phyloP scores from a whole-genome alignment of 1,140 invertebrate genomes.

The Sitodiplosis mosellana region DNA sequence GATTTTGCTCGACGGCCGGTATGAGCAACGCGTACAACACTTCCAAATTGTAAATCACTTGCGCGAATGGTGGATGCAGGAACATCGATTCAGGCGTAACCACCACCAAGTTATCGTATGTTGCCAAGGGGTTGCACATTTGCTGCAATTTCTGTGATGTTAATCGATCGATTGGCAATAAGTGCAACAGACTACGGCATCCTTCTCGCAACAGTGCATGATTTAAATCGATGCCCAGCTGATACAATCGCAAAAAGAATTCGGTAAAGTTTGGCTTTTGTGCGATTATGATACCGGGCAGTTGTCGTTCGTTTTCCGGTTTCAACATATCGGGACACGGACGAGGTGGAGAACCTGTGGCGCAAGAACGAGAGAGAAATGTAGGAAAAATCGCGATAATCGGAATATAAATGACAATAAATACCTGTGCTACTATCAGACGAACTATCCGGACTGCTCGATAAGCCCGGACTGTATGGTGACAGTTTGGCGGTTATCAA shows the following conservation, averaged over 20 bases:
- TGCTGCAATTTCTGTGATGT: slow-evolving; percentile 46
- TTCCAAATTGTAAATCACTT: slow-evolving; percentile 57
- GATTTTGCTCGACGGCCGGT: slow-evolving; percentile 70
- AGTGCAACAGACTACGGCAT: slow-evolving; percentile 66
- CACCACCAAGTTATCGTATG: neutral
- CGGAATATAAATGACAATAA: slow-evolving; percentile 1
- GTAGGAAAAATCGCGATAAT: neutral
- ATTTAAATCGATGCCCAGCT: slow-evolving; percentile 64
- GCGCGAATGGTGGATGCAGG: slow-evolving; percentile 51
- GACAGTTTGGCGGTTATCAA: slow-evolving; percentile 76
- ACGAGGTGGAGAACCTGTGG: slow-evolving; percentile 60
- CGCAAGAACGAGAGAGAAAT: neutral
- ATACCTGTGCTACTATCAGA: slow-evolving; percentile 29
- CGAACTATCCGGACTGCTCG: slow-evolving; percentile 56
- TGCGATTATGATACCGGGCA: slow-evolving; percentile 77
- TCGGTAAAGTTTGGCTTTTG: slow-evolving; percentile 61
- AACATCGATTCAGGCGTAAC: slow-evolving; percentile 50
- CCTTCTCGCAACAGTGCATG: slow-evolving; percentile 67
- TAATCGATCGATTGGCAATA: slow-evolving; percentile 72
- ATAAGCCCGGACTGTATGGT: slow-evolving; percentile 60
- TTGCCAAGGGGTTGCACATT: slow-evolving; percentile 23
- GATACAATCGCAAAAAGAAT: slow-evolving; percentile 82
- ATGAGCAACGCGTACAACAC: slow-evolving; percentile 82
- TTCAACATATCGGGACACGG: slow-evolving; percentile 46
- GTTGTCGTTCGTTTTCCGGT: slow-evolving; percentile 61